Conservation (phyloP, 1,140 invertebrate genomes). For the Steinernema feltiae region DNA sequence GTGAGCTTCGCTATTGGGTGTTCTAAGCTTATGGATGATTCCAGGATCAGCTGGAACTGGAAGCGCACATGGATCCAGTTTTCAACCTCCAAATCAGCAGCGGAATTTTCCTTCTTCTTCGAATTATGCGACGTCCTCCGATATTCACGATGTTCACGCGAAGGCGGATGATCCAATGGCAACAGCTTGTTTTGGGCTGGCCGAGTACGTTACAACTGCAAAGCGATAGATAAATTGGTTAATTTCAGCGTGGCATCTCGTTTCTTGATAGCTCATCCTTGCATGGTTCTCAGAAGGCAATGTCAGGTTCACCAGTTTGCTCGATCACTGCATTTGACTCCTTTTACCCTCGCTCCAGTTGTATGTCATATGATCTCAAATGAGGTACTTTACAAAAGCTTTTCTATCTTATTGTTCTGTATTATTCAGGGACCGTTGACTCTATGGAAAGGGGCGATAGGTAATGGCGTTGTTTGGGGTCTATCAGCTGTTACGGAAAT, state of each 20-base stretch:
- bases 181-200: background rate
- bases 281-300: conserved; percentile 29
- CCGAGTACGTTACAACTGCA: background rate
- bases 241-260: conserved; percentile 32
- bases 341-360: conserved; percentile 35
- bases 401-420: conserved; percentile 5
- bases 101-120: background rate
- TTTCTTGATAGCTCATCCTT: conserved; percentile 30
- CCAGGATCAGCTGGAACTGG: no score
- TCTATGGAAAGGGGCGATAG: conserved; percentile 37
- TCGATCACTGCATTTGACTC: conserved; percentile 32
- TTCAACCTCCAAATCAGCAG: background rate
- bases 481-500: conserved; percentile 33
- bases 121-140: background rate
- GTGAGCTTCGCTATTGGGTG: background rate
- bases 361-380: conserved; percentile 28
- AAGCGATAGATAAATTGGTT: background rate
- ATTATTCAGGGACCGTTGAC: conserved; percentile 29
- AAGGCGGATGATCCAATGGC: background rate
- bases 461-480: conserved; percentile 32
- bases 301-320: conserved; percentile 39
- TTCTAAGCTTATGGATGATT: background rate
- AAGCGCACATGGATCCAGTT: background rate
- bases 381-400: conserved; percentile 16
- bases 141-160: background rate